phyloP scores from a whole-genome alignment of 1,140 invertebrate genomes.

The Drosophila virilis region DNA sequence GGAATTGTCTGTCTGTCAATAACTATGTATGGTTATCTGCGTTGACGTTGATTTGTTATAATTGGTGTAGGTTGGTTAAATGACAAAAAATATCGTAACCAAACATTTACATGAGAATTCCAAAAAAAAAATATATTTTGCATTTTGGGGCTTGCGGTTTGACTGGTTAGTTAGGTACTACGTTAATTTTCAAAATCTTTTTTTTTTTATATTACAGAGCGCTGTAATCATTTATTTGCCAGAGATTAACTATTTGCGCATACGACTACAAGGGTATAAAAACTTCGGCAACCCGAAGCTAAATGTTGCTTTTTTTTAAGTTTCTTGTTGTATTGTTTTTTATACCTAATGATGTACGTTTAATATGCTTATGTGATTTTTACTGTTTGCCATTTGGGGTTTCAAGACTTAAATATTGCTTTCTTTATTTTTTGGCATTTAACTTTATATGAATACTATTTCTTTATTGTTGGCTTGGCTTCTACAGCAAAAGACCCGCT shows the following conservation, averaged over 20 bases:
- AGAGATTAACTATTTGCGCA: neutral
- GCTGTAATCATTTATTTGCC: neutral
- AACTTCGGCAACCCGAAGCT: conserved; percentile 5
- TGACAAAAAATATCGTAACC: neutral
- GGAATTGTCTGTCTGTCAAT: too few relatives aligned
- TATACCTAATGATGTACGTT: neutral
- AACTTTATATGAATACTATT: neutral
- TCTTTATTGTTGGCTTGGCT: conserved; percentile 23
- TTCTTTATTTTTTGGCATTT: conserved; percentile 18
- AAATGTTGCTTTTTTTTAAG: neutral
- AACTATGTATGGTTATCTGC: too few relatives aligned
- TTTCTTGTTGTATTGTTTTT: conserved; percentile 1
- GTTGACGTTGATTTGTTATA: neutral
- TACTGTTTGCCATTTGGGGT: conserved; percentile 32
- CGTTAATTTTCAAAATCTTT: too few relatives aligned
- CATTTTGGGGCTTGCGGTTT: too few relatives aligned
- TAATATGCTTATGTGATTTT: conserved; percentile 14
- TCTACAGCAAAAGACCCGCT: conserved; percentile 20
- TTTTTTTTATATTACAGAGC: too few relatives aligned
- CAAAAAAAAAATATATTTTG: too few relatives aligned
- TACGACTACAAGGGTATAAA: conserved; percentile 9
- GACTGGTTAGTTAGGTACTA: too few relatives aligned
- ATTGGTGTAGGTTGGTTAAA: neutral
- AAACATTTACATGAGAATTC: neutral
- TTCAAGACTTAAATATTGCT: conserved; percentile 27